Evolutionary conservation across 2,888 invertebrate genomes (phyloP), one percentile per base, ranked within the genome.

Genomic region (Cybosia mesomella): DNA sequence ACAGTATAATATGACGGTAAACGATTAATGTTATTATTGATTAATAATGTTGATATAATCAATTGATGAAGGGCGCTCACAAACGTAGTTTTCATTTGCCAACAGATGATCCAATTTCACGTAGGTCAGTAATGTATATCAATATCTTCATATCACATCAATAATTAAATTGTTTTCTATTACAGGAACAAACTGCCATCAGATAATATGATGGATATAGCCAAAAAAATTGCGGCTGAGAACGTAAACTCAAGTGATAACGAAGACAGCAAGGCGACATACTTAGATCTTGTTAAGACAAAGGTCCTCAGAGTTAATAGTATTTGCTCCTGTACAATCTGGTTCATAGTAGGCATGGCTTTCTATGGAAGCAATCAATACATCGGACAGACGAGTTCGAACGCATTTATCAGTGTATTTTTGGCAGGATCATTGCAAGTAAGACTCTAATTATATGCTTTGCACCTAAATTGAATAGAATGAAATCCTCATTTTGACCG

Each of bases 361-460:
- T 97, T 97, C 87, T 98, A 97, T 82, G 98, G 98, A 0, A 96
- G 97, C 66, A 96, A 97, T 15, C 97, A 98, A 86, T 97, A 97
- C 85, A 96, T 97, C 61, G 97, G 97, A 0, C 96, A 97, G 84
- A 93, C 97, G 7, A 97, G 96, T n/a, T 97, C 97, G 0, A 95
- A 97, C 82, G 96, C 97, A 57, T 98, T 97, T 85, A 71, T 97
- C 3, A 97, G 97, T 84, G 97, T 98, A 60, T 96, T 97, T 18
- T 87, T 96, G 34, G 95, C 96, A 69, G 96, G 95, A 28, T 80
- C 67, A 0, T 75, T 89, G 59, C 89, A 90, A 82, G 90, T 90
- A 70, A 78, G 72, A 32, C 11, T 54, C 10, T 4, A 54, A 22
- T 22, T 22, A 39, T 15, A 8, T 43, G 5, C 18, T 43, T 18